Percentiles rank a stretch among this genome's conserved stretches.
phyloP scores from a whole-genome alignment of 2,113 vertebrate genomes.

The Poeciliopsis prolifica region DNA sequence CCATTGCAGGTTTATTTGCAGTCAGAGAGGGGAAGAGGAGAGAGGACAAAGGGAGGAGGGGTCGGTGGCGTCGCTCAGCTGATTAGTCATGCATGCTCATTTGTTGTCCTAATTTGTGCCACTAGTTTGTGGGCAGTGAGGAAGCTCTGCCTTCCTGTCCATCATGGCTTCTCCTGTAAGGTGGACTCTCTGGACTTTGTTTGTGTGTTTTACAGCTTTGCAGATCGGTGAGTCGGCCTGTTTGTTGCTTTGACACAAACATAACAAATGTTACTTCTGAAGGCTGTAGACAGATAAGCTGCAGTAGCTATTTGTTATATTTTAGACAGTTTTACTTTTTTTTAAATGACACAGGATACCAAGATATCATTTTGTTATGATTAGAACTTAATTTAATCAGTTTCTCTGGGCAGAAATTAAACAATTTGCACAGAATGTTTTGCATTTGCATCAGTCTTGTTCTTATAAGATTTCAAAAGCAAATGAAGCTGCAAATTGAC shows the following conservation, averaged over 20 bases:
- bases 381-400: background rate
- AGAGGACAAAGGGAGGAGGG: constrained; percentile 26
- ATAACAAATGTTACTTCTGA: background rate
- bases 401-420: no score
- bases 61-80: constrained; percentile 55
- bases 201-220: constrained; percentile 50
- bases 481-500: no score
- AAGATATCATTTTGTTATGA: background rate
- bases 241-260: background rate
- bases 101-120: constrained; percentile 31
- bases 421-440: background rate
- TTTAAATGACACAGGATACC: background rate
- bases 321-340: background rate
- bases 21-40: constrained; percentile 7
- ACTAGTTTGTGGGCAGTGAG: background rate
- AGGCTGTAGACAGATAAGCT: background rate
- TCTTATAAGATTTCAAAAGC: background rate
- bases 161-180: constrained; percentile 66
- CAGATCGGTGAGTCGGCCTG: constrained; percentile 67
- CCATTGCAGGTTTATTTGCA: background rate
- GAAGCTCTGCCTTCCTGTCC: constrained; percentile 33
- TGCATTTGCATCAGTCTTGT: background rate
- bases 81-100: constrained; percentile 73
- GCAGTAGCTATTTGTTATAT: background rate
- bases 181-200: constrained; percentile 65